Evolutionary conservation across 23 tunicate genomes (phyloP).

Genomic region (Halocynthia roretzi): DNA sequence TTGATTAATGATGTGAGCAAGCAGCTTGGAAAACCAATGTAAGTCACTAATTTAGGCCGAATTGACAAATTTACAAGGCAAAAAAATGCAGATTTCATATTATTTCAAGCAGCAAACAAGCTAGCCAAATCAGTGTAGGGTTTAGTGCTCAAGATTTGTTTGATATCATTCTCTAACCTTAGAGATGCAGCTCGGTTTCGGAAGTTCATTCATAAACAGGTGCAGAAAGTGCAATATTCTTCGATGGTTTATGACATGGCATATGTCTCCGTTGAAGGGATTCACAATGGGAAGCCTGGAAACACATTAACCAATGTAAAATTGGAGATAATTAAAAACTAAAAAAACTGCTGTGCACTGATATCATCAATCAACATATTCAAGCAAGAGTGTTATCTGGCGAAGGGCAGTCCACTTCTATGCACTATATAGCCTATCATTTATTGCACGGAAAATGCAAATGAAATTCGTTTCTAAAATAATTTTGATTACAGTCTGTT

Average conservation of each 20-base stretch:
- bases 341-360: background rate
- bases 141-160: background rate
- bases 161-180: conserved; percentile 25
- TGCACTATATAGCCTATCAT: no score
- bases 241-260: conserved; percentile 72
- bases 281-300: conserved; percentile 65
- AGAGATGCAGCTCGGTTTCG: conserved; percentile 54
- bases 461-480: no score
- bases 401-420: no score
- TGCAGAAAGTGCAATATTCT: conserved; percentile 73
- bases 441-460: no score
- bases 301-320: conserved; percentile 8
- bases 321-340: background rate
- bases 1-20: no score
- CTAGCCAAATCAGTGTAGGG: background rate
- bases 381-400: background rate
- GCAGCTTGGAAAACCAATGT: no score
- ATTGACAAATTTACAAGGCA: no score
- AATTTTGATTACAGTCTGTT: no score
- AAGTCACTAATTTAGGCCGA: no score
- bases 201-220: conserved; percentile 79
- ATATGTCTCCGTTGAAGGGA: conserved; percentile 60
- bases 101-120: no score
- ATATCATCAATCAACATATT: background rate
- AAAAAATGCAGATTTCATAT: no score